Evolutionary conservation across 2,113 vertebrate genomes (phyloP).

Genomic region (Oryzias woworae): DNA sequence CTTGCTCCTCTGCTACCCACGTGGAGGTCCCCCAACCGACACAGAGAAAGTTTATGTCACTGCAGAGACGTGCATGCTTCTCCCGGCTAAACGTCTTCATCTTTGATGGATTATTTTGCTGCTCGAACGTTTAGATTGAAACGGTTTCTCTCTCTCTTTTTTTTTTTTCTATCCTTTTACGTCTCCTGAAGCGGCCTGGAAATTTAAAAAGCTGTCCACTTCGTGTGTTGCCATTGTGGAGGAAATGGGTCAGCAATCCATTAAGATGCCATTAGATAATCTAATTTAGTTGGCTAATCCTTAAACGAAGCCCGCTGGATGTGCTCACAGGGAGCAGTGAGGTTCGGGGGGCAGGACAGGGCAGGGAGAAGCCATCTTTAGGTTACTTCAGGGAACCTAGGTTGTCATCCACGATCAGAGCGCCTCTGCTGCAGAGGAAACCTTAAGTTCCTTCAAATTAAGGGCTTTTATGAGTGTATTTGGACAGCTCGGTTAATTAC

Average conservation of each 20-base stretch:
- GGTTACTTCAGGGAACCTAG: constrained; percentile 59
- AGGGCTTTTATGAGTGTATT: too few species aligned
- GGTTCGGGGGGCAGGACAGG: constrained; percentile 54
- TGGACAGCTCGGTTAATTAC: too few species aligned
- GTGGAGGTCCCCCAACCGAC: constrained; percentile 40
- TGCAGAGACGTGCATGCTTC: constrained; percentile 27
- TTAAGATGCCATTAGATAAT: constrained; percentile 99
- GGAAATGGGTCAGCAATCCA: constrained; percentile 98
- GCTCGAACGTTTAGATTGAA: constrained; percentile 37
- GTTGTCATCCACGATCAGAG: neutral
- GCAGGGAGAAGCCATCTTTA: constrained; percentile 51
- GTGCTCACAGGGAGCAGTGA: constrained; percentile 78
- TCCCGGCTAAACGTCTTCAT: constrained; percentile 32
- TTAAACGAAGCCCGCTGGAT: constrained; percentile 90
- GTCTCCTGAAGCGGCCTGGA: constrained; percentile 68
- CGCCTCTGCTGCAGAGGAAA: neutral
- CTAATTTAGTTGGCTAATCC: constrained; percentile 97
- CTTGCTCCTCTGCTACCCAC: constrained; percentile 30
- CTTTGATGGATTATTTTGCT: constrained; percentile 35
- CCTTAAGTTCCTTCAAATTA: too few species aligned
- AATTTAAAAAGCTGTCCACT: constrained; percentile 88
- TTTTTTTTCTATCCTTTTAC: constrained; percentile 40
- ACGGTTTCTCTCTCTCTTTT: constrained; percentile 19
- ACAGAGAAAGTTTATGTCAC: constrained; percentile 40
- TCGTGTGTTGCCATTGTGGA: constrained; percentile 88